phyloP scores from a whole-genome alignment of 2,113 vertebrate genomes.

The Grallaria varia region DNA sequence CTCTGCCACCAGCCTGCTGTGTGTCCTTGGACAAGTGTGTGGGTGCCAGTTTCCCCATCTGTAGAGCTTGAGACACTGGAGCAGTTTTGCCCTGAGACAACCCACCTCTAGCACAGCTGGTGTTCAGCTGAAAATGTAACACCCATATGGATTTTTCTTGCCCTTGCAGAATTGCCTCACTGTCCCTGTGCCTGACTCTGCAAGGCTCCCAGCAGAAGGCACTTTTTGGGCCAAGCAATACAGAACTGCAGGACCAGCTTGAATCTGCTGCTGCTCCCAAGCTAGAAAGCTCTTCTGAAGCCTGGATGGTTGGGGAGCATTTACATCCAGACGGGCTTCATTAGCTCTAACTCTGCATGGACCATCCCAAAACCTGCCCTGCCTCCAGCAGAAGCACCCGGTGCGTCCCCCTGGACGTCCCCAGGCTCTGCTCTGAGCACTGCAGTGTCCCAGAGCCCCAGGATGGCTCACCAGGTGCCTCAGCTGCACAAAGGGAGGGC shows the following conservation, averaged over 20 bases:
- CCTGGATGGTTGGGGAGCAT: background rate
- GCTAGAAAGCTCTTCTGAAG: background rate
- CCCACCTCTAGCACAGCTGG: background rate
- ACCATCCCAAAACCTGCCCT: background rate
- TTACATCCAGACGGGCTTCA: background rate
- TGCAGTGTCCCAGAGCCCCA: rapidly evolving
- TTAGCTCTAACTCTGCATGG: background rate
- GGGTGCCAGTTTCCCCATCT: conserved; percentile 4
- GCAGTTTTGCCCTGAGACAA: background rate
- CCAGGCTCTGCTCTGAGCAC: background rate
- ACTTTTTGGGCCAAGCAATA: background rate
- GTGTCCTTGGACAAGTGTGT: background rate
- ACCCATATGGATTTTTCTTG: background rate
- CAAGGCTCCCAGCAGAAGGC: background rate
- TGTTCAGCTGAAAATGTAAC: background rate
- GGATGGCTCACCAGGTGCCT: background rate
- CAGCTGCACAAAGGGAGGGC: background rate
- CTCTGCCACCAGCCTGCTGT: background rate
- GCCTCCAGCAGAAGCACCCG: background rate
- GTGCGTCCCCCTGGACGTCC: background rate
- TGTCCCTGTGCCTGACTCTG: background rate
- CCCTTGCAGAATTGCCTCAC: background rate
- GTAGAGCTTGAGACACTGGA: background rate
- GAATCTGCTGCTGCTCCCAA: background rate
- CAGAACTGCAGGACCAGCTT: background rate